Conservation (phyloP, 2,113 vertebrate genomes). For the Malurus alboscapulatus region DNA sequence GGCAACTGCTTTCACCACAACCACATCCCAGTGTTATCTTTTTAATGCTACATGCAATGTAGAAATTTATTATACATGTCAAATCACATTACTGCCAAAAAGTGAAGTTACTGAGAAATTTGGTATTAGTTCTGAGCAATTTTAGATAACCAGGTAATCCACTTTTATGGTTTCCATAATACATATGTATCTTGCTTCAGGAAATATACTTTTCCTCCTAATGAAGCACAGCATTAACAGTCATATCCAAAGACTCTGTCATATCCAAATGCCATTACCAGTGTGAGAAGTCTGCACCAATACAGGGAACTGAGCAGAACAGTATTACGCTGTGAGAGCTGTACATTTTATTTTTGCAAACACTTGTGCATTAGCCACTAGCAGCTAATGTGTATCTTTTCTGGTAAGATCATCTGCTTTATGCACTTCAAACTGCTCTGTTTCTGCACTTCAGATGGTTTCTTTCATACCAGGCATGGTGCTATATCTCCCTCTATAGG, state of each 20-base stretch:
- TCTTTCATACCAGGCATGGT: not conserved
- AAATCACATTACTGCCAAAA: not conserved
- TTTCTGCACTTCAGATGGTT: not conserved
- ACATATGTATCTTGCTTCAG: not conserved
- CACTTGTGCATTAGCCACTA: not conserved
- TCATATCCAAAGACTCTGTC: not conserved
- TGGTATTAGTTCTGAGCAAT: not conserved
- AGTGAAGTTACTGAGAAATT: not conserved
- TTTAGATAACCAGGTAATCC: not conserved
- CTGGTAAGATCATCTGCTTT: not conserved
- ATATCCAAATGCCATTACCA: not conserved
- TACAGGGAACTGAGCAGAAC: not conserved
- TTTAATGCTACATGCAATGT: not conserved
- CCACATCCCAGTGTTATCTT: not conserved
- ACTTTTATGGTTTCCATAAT: not conserved
- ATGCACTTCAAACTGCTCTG: not conserved
- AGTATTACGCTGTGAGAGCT: not conserved
- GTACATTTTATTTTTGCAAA: not conserved
- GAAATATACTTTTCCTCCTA: not conserved
- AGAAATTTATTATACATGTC: not conserved
- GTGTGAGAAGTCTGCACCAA: not conserved
- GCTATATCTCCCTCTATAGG: conserved; percentile 36
- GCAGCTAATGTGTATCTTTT: not conserved
- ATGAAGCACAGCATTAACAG: not conserved
- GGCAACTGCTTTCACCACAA: not conserved